Conservation (phyloP, 2,888 invertebrate genomes). For the Parochlus steinenii region DNA sequence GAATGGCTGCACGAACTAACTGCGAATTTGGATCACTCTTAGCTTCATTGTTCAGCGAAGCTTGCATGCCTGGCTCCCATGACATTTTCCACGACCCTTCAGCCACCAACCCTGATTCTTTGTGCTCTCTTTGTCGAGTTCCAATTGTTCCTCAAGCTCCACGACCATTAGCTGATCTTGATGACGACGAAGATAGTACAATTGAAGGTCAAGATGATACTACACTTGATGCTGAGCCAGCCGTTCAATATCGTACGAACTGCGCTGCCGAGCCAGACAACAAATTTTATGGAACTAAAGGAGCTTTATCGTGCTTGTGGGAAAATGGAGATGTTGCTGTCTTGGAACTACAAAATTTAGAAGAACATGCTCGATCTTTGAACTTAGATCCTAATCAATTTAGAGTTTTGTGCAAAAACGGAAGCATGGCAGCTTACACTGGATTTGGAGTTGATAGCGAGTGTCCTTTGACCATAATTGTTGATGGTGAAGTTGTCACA, state of each 20-base stretch:
- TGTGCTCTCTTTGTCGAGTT: conserved; percentile 22
- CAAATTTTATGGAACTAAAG: conserved; percentile 40
- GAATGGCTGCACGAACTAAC: conserved; percentile 29
- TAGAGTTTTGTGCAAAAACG: conserved; percentile 43
- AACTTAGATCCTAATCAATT: conserved; percentile 27
- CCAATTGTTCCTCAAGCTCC: background rate
- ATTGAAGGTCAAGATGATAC: conserved; percentile 7
- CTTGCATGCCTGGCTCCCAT: conserved; percentile 44
- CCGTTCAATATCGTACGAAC: conserved; percentile 17
- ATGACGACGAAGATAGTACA: background rate
- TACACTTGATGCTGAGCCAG: conserved; percentile 11
- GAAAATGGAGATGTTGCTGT: conserved; percentile 41
- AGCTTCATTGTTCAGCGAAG: conserved; percentile 36
- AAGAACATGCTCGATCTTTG: conserved; percentile 25
- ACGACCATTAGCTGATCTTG: background rate
- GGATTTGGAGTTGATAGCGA: conserved; percentile 36
- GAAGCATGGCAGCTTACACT: conserved; percentile 32
- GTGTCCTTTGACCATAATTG: conserved; percentile 39
- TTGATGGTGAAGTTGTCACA: conserved; percentile 43
- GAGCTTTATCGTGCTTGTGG: conserved; percentile 39
- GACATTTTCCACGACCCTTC: conserved; percentile 32
- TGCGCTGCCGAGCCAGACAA: conserved; percentile 38
- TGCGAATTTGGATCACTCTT: conserved; percentile 41
- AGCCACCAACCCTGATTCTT: conserved; percentile 19
- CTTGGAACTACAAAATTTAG: conserved; percentile 34